phyloP scores from a whole-genome alignment of 1,140 invertebrate genomes.

The Radopholus similis region DNA sequence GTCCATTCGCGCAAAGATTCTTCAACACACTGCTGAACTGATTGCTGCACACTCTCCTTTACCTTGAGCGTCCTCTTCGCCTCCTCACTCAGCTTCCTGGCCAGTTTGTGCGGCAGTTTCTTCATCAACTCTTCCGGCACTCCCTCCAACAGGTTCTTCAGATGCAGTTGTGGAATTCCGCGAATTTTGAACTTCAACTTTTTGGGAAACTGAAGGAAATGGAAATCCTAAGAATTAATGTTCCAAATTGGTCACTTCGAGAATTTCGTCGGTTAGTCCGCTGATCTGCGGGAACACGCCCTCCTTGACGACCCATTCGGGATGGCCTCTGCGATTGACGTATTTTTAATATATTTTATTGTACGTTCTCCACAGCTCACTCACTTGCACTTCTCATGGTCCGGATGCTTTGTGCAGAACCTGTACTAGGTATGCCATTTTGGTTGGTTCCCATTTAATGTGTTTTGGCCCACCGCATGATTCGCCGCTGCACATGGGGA shows the following conservation, averaged over 20 bases:
- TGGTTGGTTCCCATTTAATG: neutral
- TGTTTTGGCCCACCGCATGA: slow-evolving; percentile 13
- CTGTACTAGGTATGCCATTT: neutral
- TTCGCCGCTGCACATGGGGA: slow-evolving; percentile 23
- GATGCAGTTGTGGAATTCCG: neutral
- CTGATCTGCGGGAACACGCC: neutral
- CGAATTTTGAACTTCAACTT: neutral
- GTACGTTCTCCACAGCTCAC: neutral
- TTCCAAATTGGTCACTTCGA: neutral
- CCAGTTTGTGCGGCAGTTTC: neutral
- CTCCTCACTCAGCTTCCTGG: neutral
- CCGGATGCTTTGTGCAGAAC: slow-evolving; percentile 25
- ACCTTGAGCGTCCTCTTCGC: neutral
- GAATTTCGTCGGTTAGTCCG: neutral
- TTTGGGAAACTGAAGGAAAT: slow-evolving; percentile 9
- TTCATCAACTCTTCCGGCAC: neutral
- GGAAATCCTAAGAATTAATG: neutral
- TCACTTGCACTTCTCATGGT: slow-evolving; percentile 31
- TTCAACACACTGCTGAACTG: neutral
- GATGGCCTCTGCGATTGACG: neutral
- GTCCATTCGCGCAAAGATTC: neutral
- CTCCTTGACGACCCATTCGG: slow-evolving; percentile 6
- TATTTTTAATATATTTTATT: neutral
- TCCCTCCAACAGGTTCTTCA: neutral
- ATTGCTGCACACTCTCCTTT: neutral